A percentile compares a stretch with the other conserved stretches of the same genome.
Conservation (phyloP, 2,797 vertebrate species). For the Melanotaenia nigrans region DNA sequence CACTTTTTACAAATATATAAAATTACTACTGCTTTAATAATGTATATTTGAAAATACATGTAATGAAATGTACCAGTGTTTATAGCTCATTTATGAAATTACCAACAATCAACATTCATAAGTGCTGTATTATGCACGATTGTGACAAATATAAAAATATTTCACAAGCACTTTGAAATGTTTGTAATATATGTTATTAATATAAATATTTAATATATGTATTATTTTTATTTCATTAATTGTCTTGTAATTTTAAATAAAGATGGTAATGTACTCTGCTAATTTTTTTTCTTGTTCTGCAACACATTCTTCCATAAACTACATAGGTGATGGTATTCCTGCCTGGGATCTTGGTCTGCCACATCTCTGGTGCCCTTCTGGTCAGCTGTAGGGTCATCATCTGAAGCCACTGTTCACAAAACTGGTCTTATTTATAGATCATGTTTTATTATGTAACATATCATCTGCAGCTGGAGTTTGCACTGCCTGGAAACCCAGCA, state of each 20-base stretch:
- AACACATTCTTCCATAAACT: background rate
- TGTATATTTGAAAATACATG: too few relatives aligned
- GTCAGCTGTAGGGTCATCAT: background rate
- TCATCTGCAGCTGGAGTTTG: background rate
- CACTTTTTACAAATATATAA: background rate
- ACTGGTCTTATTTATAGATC: background rate
- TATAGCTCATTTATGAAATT: background rate
- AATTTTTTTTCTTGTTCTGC: background rate
- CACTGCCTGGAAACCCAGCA: background rate
- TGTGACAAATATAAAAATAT: conserved; percentile 20
- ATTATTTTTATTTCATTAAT: conserved; percentile 1
- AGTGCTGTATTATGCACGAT: background rate
- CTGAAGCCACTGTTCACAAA: background rate
- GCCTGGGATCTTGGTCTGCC: background rate
- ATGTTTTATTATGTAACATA: background rate
- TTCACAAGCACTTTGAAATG: conserved; percentile 21
- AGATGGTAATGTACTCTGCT: conserved; percentile 40
- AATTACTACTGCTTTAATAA: too few relatives aligned
- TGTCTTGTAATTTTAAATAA: conserved; percentile 35
- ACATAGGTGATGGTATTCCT: background rate
- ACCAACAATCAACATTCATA: background rate
- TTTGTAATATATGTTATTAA: conserved; percentile 10
- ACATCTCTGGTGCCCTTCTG: background rate
- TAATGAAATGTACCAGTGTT: background rate
- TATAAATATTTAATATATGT: background rate